Evolutionary conservation across 1,140 invertebrate species (phyloP).

Genomic region (Apocrypta bakeri): DNA sequence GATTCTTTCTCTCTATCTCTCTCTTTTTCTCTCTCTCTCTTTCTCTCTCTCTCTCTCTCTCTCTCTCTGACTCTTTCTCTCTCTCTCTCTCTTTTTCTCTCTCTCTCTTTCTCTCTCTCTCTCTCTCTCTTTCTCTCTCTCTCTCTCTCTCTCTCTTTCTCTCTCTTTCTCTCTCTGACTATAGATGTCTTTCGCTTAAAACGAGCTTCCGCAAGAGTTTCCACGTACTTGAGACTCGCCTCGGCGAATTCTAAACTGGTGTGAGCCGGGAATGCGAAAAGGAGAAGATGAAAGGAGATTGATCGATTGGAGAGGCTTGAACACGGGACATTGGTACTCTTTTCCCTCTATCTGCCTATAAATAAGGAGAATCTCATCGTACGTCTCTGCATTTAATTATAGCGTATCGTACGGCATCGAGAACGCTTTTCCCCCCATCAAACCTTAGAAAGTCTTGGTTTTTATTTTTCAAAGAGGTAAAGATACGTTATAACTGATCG

Average conservation of each 20-base stretch:
- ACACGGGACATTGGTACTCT: neutral
- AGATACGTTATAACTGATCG: too few species aligned
- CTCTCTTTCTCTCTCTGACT: neutral
- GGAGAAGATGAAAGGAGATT: slow-evolving; percentile 26
- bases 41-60: neutral
- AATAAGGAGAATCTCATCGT: neutral
- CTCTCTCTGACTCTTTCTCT: neutral
- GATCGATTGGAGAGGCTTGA: neutral
- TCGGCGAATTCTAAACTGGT: slow-evolving; percentile 61
- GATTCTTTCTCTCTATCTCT: neutral
- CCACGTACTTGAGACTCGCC: slow-evolving; percentile 52
- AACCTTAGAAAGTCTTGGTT: too few species aligned
- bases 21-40: neutral
- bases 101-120: neutral
- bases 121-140: neutral
- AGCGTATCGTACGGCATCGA: neutral
- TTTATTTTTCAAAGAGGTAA: neutral
- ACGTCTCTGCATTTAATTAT: neutral
- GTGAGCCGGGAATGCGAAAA: slow-evolving; percentile 45
- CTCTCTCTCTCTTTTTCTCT: neutral
- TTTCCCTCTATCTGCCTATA: neutral
- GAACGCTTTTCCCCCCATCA: too few species aligned
- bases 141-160: neutral
- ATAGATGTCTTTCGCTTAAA: slow-evolving; percentile 5
- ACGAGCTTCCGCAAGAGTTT: slow-evolving; percentile 55